A percentile compares a stretch with the other conserved stretches of the same genome.
Conservation (phyloP, 2,888 invertebrate genomes). For the Teleiodes luculella region DNA sequence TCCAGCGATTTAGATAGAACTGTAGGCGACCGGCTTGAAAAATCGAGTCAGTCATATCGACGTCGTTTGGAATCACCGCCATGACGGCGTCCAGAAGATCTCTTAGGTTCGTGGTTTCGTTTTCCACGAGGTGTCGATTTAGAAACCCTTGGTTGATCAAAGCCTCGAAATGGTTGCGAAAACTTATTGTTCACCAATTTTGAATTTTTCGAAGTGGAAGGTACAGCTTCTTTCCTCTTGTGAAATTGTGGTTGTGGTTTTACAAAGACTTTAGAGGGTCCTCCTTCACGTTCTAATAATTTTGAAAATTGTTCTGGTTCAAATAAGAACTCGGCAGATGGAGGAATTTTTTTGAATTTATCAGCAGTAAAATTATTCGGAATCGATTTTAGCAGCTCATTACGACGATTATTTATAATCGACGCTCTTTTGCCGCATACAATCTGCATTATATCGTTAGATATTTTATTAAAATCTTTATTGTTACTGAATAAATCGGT, state of each 20-base stretch:
- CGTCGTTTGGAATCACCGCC: not conserved
- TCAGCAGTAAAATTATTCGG: not conserved
- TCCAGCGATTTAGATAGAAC: not conserved
- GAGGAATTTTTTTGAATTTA: not conserved
- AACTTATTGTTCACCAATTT: not conserved
- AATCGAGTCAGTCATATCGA: not conserved
- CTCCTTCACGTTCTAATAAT: not conserved
- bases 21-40: not conserved
- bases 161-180: too few species aligned
- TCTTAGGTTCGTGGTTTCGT: not conserved
- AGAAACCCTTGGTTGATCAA: too few species aligned
- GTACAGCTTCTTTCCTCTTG: not conserved
- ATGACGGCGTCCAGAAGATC: not conserved
- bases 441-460: conserved; percentile 3
- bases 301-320: not conserved
- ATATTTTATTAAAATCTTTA: not conserved
- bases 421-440: not conserved
- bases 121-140: not conserved
- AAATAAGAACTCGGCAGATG: not conserved
- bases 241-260: not conserved
- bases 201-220: not conserved
- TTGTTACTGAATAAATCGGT: not conserved
- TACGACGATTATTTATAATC: not conserved
- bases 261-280: not conserved
- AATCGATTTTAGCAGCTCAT: not conserved